Evolutionary conservation across 2,888 invertebrate genomes (phyloP), one percentile per base, ranked within the genome.

Genomic region (Cheilosia grossa): DNA sequence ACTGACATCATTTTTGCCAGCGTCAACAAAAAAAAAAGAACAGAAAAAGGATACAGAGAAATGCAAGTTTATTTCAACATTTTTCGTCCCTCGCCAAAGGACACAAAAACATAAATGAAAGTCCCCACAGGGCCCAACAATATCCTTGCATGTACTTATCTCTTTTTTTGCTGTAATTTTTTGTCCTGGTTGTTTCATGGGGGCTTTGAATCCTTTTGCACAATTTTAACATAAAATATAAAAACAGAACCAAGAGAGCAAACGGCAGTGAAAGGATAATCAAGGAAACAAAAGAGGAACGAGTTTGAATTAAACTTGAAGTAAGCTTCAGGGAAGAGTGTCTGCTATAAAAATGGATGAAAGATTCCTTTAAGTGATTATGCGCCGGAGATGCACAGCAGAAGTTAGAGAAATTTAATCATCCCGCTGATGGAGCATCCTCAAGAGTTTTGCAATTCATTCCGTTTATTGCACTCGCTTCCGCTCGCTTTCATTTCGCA

Each of bases 41-140:
- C n/a, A n/a, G n/a, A n/a, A n/a, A 47, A 51, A 58, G 17, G 7
- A 58, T 2, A 47, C 24, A 33, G 4, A 61, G 21, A 44, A 59
- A 42, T 47, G 44, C 33, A n/a, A 44, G 17, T 47, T 21, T 37
- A 21, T 42, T 53, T 27, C 19, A 42, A 19, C 30, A 70, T 42
- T 21, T 15, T 27, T 54, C 37, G 17, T 33, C 30, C 21, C 42
- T n/a, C 42, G 15, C 42, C 42, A 37, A 80, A 54, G 66, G 67
- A 78, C 64, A 13, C 47, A 15, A 30, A 78, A 82, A 67, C 47
- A 67, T 73, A 66, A 77, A 82, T 66, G 33, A 33, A 73, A 69
- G 17, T 19, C 42, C 73, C 82, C 79, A 63, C 72, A 69, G 53
- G 67, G 82, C 53, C 78, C 30, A 74, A 82, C 73, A 79, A 73